A percentile compares a stretch with the other conserved stretches of the same genome.
These are phyloP conservation scores for Catostylus mosaicus DNA, from an alignment of 30 jellyfish, hydroid and myxozoan species.

Conservation along the genomic window DNA sequence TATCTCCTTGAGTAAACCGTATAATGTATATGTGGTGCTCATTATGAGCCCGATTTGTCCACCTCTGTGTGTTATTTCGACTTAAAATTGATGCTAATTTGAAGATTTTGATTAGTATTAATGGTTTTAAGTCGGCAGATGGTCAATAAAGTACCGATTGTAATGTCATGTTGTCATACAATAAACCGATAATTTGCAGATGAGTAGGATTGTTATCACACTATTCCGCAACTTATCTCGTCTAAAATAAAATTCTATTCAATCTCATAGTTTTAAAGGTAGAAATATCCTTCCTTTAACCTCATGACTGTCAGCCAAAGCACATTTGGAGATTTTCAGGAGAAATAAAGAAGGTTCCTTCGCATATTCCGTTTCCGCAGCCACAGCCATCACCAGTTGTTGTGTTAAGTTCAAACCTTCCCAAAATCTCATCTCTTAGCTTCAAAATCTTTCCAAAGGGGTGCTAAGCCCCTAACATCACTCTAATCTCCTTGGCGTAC, in stretches of 20 bases:
- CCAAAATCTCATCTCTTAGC: no score
- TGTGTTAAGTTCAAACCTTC: no score
- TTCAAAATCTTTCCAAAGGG: no score
- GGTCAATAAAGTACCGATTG: slow-evolving; percentile 4
- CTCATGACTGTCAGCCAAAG: no score
- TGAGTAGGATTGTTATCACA: not conserved
- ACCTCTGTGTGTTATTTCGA: slow-evolving; percentile 38
- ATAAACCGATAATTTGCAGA: slow-evolving; percentile 14
- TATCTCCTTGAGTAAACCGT: slow-evolving; percentile 32
- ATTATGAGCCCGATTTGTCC: slow-evolving; percentile 3
- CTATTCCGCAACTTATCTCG: not conserved
- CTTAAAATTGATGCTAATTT: slow-evolving; percentile 36
- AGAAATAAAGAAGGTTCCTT: no score
- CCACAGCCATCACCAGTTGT: no score
- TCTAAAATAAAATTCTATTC: not conserved
- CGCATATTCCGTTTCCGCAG: no score
- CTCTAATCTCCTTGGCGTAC: no score
- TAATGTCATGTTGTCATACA: slow-evolving; percentile 13
- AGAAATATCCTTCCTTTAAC: no score
- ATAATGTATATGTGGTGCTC: slow-evolving; percentile 20
- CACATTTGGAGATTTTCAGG: no score
- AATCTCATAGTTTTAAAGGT: not conserved
- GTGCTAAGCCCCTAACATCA: no score
- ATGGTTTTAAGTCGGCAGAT: slow-evolving; percentile 39
- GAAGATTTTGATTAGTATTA: not conserved